Percentiles rank a stretch among this genome's conserved stretches.
Evolutionary conservation across 2,888 invertebrate species (phyloP).

Genomic region (Suillia variegata): DNA sequence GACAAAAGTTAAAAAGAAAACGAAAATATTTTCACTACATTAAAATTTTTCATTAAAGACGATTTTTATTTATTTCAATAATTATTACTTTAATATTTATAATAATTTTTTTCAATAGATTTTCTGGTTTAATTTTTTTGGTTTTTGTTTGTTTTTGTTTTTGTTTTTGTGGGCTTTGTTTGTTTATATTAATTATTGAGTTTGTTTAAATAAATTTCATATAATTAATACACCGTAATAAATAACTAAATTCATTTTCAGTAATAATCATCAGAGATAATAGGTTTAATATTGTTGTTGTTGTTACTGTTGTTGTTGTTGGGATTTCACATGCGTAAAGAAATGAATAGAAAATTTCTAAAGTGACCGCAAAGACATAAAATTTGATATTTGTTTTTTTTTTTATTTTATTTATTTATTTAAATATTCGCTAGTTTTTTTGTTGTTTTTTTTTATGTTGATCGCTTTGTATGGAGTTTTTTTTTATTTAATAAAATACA

Average conservation of each 20-base stretch:
- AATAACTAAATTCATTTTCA: background rate
- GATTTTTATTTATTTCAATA: conserved; percentile 31
- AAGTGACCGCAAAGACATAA: background rate
- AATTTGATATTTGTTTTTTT: background rate
- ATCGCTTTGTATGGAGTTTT: conserved; percentile 21
- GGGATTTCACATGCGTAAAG: background rate
- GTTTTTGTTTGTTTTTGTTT: conserved; percentile 6
- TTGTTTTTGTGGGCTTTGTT: conserved; percentile 11
- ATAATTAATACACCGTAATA: conserved; percentile 3
- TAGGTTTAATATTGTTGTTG: too few species aligned
- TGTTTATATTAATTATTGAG: conserved; percentile 13
- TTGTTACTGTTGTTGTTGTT: background rate
- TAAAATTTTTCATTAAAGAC: conserved; percentile 26
- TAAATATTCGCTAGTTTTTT: conserved; percentile 12
- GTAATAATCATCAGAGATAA: background rate
- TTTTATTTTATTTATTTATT: background rate
- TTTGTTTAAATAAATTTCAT: conserved; percentile 8
- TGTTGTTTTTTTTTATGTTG: conserved; percentile 21
- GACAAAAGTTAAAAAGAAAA: conserved; percentile 6
- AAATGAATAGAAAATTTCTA: background rate
- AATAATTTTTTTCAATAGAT: conserved; percentile 22
- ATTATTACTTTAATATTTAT: conserved; percentile 17
- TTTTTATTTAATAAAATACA: conserved; percentile 52
- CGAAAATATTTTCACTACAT: background rate
- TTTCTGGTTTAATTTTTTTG: conserved; percentile 7